phyloP scores from a whole-genome alignment of 2,113 vertebrate species.

The Polypterus senegalus region DNA sequence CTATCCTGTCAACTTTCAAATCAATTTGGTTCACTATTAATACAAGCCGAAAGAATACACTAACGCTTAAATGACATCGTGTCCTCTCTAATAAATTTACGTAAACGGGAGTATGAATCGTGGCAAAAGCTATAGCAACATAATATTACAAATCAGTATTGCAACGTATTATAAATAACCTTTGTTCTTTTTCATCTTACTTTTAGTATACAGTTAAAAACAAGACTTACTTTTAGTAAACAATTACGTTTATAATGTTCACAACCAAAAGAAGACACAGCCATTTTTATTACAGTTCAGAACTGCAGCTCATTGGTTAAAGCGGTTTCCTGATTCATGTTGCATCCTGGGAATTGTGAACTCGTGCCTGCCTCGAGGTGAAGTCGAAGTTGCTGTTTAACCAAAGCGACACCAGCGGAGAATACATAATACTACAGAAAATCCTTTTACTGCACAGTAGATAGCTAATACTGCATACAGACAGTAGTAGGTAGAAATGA shows the following conservation, averaged over 20 bases:
- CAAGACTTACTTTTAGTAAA: slow-evolving; percentile 47
- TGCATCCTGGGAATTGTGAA: no score
- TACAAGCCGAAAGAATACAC: background rate
- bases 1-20: no score
- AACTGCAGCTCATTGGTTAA: no score
- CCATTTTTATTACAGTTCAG: slow-evolving; percentile 31
- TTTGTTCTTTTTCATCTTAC: background rate
- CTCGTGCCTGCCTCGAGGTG: no score
- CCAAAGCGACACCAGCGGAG: no score
- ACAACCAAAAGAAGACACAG: slow-evolving; percentile 37
- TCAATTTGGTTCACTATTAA: no score
- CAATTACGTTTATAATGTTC: slow-evolving; percentile 54
- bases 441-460: no score
- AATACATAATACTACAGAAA: no score
- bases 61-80: background rate
- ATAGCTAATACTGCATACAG: no score
- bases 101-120: background rate
- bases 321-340: no score
- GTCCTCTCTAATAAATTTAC: background rate
- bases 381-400: no score
- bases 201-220: background rate
- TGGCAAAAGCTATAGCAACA: background rate
- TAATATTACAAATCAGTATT: background rate
- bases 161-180: background rate
- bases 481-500: no score